Evolutionary conservation across 1,140 invertebrate genomes (phyloP), one percentile per base, ranked within the genome.

Genomic region (Pachyrhynchus sulphureomaculatus): DNA sequence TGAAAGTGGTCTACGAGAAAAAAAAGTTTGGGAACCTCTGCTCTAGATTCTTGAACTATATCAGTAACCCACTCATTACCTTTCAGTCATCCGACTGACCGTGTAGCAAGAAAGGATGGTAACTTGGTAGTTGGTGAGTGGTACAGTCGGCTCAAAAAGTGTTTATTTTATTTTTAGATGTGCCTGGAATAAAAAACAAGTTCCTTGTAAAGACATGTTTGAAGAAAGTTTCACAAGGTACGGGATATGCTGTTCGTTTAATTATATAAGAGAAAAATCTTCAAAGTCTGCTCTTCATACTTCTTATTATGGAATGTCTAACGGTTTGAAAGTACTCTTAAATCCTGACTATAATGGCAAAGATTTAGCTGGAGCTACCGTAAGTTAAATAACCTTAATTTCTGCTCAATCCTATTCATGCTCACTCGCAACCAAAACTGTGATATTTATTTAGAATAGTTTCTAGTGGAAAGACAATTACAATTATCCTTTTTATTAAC

Each of bases 231-330:
- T 24, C 13, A 52, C 29, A 20, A 9, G 1, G 1, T 4, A 36
- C 4, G 49, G 49, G 13, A 18, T 15, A 26, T 52, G 49, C n/a
- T 52, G 49, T 12, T 52, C 49, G 1, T 52, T 52, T 23, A 52
- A 52, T 26, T 52, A 52, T 18, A 23, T 52, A 18, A 18, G 12
- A 37, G 24, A 52, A 20, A 18, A 21, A 3, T 36, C 29, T 15
- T 24, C 24, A 4, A 39, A 52, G 15, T n/a, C 13, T 1, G 13
- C 21, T 0, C 9, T 34, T 8, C 21, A 52, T 18, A 20, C 32
- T n/a, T 15, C 8, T 12, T 39, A 36, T 12, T 52, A 52, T 23
- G 49, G 49, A 36, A 1, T 23, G 12, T 36, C 32, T 5, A 37
- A 9, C 6, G 49, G 49, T 4, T 37, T 52, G 13, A 52, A 0